Evolutionary conservation across 2,797 vertebrate genomes (phyloP).

Genomic region (Cirrhinus molitorella): DNA sequence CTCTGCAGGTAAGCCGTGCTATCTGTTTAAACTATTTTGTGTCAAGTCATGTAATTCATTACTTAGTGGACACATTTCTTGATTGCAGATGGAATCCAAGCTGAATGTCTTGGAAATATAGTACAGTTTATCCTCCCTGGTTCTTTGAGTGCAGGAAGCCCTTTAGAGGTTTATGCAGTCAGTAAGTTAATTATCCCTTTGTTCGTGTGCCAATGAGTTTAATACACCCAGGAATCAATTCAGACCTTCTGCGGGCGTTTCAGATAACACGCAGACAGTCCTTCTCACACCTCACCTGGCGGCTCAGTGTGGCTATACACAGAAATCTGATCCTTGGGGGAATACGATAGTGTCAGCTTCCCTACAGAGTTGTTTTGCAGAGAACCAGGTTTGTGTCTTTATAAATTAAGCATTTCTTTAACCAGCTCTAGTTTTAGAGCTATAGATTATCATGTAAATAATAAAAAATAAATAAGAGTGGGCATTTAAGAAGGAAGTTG

Average conservation of each 20-base stretch:
- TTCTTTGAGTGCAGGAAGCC: not conserved
- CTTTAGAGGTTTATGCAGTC: constrained; percentile 34
- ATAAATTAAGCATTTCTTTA: not conserved
- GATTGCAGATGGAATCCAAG: constrained; percentile 23
- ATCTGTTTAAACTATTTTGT: not conserved
- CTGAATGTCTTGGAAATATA: constrained; percentile 32
- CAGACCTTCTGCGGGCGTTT: not conserved
- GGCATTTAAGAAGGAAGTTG: not conserved
- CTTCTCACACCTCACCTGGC: constrained; percentile 58
- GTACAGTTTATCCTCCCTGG: constrained; percentile 24
- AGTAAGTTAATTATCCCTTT: constrained; percentile 27
- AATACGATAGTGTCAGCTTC: constrained; percentile 63
- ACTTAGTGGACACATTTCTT: not conserved
- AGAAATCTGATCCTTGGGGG: constrained; percentile 55
- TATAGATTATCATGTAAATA: not conserved
- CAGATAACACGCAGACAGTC: constrained; percentile 45
- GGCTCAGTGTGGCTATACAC: constrained; percentile 66
- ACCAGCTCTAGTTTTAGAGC: not conserved
- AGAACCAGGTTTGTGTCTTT: constrained; percentile 26
- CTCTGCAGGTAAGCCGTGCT: not conserved
- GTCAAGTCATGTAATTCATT: not conserved
- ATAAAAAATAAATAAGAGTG: not conserved
- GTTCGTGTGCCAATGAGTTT: not conserved
- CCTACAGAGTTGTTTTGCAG: constrained; percentile 65
- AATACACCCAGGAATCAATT: not conserved